Evolutionary conservation across 2,113 vertebrate genomes (phyloP).

Genomic region (Ictalurus furcatus): DNA sequence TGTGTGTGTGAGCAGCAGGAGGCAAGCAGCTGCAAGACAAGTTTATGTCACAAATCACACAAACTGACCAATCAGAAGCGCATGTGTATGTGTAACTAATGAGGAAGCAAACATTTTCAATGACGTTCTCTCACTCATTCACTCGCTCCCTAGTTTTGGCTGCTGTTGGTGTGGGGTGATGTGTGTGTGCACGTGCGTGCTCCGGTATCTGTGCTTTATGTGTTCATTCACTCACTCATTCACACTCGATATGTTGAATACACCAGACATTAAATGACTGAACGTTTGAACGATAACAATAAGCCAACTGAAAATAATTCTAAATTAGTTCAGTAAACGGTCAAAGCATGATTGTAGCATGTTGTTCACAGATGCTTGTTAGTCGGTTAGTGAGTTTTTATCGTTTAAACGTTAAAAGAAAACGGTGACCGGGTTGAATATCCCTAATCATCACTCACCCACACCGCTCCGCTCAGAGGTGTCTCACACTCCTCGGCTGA

Average conservation of each 20-base stretch:
- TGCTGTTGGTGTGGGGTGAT: not conserved
- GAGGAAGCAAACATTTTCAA: slow-evolving; percentile 11
- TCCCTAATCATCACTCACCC: slow-evolving; percentile 44
- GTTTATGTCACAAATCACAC: slow-evolving; percentile 51
- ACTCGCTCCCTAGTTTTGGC: not conserved
- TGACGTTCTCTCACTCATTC: slow-evolving; percentile 14
- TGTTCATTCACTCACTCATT: slow-evolving; percentile 12
- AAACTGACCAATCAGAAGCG: slow-evolving; percentile 41
- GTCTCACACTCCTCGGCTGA: slow-evolving; percentile 45
- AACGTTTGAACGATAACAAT: slow-evolving; percentile 36
- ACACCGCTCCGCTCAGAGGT: slow-evolving; percentile 22
- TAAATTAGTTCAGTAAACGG: not conserved
- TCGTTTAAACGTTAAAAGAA: slow-evolving; percentile 33
- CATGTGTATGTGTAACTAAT: slow-evolving; percentile 33
- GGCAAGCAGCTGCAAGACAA: slow-evolving; percentile 52
- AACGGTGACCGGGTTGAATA: slow-evolving; percentile 35
- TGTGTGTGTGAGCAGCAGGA: slow-evolving; percentile 15
- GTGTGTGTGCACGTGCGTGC: not conserved
- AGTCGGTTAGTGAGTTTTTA: slow-evolving; percentile 18
- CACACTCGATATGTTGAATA: slow-evolving; percentile 8
- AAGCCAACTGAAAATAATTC: not conserved
- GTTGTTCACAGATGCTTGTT: not conserved
- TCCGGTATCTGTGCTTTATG: not conserved
- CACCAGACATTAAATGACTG: slow-evolving; percentile 4
- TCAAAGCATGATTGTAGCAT: not conserved